Percentiles rank a stretch among this genome's conserved stretches.
phyloP scores from a whole-genome alignment of 37 sponge, comb jelly and placozoan genomes.

The Mnemiopsis leidyi region DNA sequence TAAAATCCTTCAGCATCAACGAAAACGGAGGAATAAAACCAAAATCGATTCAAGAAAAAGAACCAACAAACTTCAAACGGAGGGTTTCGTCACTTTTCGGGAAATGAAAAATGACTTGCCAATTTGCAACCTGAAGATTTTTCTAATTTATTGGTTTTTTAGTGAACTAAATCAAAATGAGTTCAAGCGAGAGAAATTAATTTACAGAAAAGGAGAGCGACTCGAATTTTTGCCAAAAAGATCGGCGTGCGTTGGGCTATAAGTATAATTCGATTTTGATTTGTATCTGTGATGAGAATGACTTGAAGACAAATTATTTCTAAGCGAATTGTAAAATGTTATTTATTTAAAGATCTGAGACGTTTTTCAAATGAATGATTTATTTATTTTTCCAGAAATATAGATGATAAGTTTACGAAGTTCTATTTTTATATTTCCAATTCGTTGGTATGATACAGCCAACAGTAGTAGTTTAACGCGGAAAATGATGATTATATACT shows the following conservation, averaged over 20 bases:
- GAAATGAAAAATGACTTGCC: not conserved
- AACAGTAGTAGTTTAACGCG: no score
- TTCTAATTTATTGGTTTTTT: slow-evolving; percentile 42
- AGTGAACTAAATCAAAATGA: no score
- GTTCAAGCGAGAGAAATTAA: not conserved
- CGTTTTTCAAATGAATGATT: not conserved
- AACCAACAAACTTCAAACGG: not conserved
- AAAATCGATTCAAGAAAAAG: slow-evolving; percentile 7
- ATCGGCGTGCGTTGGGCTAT: no score
- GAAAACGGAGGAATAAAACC: not conserved
- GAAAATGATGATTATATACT: no score
- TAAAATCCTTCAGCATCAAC: not conserved
- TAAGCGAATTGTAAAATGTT: not conserved
- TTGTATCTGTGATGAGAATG: not conserved
- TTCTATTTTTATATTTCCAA: not conserved
- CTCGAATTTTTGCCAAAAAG: no score
- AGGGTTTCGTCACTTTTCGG: slow-evolving; percentile 8
- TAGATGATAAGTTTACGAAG: not conserved
- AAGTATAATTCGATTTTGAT: no score
- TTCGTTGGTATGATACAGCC: no score
- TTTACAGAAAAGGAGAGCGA: not conserved
- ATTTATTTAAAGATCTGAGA: not conserved
- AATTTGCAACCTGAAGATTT: not conserved
- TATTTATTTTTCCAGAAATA: not conserved
- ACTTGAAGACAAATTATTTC: not conserved